These are phyloP conservation scores for Platycheirus rosarum DNA, from an alignment of 2,888 invertebrate species.

Conservation along the genomic window DNA sequence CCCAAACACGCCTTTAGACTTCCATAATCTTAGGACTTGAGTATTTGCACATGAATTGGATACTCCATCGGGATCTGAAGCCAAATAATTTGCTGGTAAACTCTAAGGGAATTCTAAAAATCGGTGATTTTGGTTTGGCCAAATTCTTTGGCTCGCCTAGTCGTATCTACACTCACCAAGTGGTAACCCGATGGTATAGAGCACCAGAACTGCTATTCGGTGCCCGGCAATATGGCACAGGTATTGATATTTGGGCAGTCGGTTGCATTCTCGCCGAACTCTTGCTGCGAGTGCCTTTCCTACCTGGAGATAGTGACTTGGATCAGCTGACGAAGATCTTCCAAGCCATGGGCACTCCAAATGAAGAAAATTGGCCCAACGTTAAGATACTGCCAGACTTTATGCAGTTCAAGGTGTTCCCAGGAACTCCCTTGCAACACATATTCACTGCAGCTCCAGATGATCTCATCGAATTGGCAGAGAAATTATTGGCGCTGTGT, in stretches of 20 bases:
- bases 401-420: constrained; percentile 94
- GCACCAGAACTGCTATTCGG: constrained; percentile 97
- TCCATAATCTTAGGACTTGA: constrained; percentile 87
- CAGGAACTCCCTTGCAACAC: constrained; percentile 91
- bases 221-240: constrained; percentile 96
- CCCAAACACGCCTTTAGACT: background rate
- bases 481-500: constrained; percentile 90
- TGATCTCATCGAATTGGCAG: constrained; percentile 93
- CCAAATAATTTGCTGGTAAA: constrained; percentile 99
- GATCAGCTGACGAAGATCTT: constrained; percentile 98
- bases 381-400: constrained; percentile 92
- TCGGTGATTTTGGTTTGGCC: constrained; percentile 99
- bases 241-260: constrained; percentile 99
- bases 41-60: constrained; percentile 97
- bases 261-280: constrained; percentile 99
- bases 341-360: constrained; percentile 96
- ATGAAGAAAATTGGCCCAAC: constrained; percentile 95
- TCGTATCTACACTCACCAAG: constrained; percentile 98
- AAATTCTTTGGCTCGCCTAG: constrained; percentile 98
- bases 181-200: constrained; percentile 97
- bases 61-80: constrained; percentile 98
- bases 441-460: constrained; percentile 98
- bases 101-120: constrained; percentile 94
- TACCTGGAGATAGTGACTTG: constrained; percentile 98
- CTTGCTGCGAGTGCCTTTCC: constrained; percentile 93